Conservation (phyloP, 2,797 vertebrate genomes). For the Pogonophryne albipinna region DNA sequence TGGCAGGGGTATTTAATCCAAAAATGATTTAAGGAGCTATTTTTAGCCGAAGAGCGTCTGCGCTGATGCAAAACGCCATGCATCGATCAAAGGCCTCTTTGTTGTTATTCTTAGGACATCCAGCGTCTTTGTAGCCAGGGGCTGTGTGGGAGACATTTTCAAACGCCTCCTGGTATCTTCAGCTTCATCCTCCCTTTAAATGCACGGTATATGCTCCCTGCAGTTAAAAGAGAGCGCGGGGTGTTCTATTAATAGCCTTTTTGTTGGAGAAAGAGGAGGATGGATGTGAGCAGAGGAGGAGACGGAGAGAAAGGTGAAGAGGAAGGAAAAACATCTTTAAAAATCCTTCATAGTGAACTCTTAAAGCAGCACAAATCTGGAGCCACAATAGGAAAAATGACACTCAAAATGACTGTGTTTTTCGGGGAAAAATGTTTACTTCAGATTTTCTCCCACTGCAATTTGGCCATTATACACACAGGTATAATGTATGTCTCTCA, state of each 20-base stretch:
- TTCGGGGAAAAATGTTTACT: neutral
- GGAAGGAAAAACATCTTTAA: slow-evolving; percentile 31
- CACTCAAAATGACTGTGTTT: no score
- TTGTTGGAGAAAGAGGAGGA: slow-evolving; percentile 66
- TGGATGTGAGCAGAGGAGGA: slow-evolving; percentile 59
- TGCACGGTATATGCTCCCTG: slow-evolving; percentile 72
- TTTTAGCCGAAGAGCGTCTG: slow-evolving; percentile 65
- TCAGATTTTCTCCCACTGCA: slow-evolving; percentile 12
- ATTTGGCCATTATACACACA: neutral
- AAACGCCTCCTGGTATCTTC: slow-evolving; percentile 75
- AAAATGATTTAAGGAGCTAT: slow-evolving; percentile 68
- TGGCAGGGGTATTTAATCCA: slow-evolving; percentile 44
- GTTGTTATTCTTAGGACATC: slow-evolving; percentile 79
- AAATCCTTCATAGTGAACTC: slow-evolving; percentile 40
- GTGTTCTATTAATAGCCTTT: slow-evolving; percentile 81
- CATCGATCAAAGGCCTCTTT: slow-evolving; percentile 76
- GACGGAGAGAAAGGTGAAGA: slow-evolving; percentile 48
- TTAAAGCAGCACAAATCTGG: slow-evolving; percentile 13
- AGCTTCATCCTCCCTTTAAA: slow-evolving; percentile 73
- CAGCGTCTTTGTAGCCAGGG: slow-evolving; percentile 72
- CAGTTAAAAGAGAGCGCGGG: slow-evolving; percentile 70
- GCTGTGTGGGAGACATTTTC: slow-evolving; percentile 74
- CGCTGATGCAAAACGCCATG: slow-evolving; percentile 60
- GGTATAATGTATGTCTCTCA: neutral
- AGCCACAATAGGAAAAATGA: neutral